Evolutionary conservation across 1,140 invertebrate species (phyloP).

Genomic region (Meloidogyne hapla): DNA sequence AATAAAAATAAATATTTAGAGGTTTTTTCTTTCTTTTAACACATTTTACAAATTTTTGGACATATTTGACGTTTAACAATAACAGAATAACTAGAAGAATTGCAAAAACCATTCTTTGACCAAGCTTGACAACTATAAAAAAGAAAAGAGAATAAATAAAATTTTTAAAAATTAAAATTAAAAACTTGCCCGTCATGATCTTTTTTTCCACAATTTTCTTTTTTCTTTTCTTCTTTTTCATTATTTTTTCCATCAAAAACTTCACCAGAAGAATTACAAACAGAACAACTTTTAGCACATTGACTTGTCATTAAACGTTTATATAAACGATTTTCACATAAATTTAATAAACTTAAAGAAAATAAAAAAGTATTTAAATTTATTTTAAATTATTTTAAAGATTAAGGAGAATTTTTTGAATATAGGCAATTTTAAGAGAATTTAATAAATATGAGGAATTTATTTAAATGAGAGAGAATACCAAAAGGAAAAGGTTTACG

Average conservation of each 20-base stretch:
- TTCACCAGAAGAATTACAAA: slow-evolving; percentile 5
- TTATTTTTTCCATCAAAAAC: background rate
- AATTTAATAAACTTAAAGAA: slow-evolving; percentile 18
- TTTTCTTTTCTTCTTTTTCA: background rate
- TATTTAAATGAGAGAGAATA: too few relatives aligned
- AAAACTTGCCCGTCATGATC: background rate
- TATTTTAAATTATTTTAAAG: background rate
- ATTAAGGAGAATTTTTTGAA: too few relatives aligned
- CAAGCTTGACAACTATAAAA: slow-evolving; percentile 21
- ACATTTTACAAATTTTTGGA: slow-evolving; percentile 9
- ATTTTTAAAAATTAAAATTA: background rate
- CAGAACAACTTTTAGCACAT: slow-evolving; percentile 16
- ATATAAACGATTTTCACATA: slow-evolving; percentile 23
- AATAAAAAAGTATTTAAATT: background rate
- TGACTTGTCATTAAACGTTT: slow-evolving; percentile 9
- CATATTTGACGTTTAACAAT: slow-evolving; percentile 21
- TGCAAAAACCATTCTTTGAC: slow-evolving; percentile 28
- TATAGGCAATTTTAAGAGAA: too few relatives aligned
- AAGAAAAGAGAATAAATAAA: background rate
- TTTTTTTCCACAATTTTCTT: slow-evolving; percentile 11
- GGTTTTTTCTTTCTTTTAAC: slow-evolving; percentile 2
- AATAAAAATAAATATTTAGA: too few relatives aligned
- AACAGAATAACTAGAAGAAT: slow-evolving; percentile 13
- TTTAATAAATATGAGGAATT: too few relatives aligned
- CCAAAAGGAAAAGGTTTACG: too few relatives aligned